Evolutionary conservation across 2,888 invertebrate genomes (phyloP), one percentile per base, ranked within the genome.

Genomic region (Mimumesa dahlbomi): DNA sequence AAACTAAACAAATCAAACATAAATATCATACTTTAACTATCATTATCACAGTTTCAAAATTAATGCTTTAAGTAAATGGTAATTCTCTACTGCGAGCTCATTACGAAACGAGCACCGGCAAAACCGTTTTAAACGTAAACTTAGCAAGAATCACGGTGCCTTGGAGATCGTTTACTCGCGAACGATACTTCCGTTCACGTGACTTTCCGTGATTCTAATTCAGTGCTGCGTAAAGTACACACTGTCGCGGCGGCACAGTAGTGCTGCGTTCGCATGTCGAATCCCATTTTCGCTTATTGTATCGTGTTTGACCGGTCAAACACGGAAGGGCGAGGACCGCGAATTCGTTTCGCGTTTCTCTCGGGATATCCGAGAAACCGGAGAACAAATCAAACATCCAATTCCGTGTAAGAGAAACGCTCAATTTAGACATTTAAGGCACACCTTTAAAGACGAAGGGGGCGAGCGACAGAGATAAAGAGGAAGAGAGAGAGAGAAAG

Each of bases 121-220:
- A n/a, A n/a, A n/a, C n/a, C n/a, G 45, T 9, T n/a, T 13, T 14
- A 16, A 62, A 34, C 42, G 36, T 29, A 16, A 58, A 64, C 36
- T 18, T 19, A 29, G 34, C 25, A 61, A 48, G 53, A 66, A 43
- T 58, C 49, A 54, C 53, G 48, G 43, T 45, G 46, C 29, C 48
- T 45, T 29, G 36, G 48, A 42, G 58, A 50, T 52, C 68, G 57
- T 42, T 45, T 66, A 46, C 52, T 52, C 34, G 9, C n/a, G 50
- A 42, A 59, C 29, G 43, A 22, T 36, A 45, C 46, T 31, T 59
- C 57, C 70, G 62, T 48, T 73, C 62, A 70, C 70, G 73, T 70
- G 72, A 73, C 57, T 62, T 69, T 52, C 54, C 63, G 58, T 38
- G 64, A 59, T 58, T 63, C 56, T 69, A 59, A 72, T 64, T 69